Conservation (phyloP, 2,113 vertebrate genomes). For the Cheirogaleus medius region DNA sequence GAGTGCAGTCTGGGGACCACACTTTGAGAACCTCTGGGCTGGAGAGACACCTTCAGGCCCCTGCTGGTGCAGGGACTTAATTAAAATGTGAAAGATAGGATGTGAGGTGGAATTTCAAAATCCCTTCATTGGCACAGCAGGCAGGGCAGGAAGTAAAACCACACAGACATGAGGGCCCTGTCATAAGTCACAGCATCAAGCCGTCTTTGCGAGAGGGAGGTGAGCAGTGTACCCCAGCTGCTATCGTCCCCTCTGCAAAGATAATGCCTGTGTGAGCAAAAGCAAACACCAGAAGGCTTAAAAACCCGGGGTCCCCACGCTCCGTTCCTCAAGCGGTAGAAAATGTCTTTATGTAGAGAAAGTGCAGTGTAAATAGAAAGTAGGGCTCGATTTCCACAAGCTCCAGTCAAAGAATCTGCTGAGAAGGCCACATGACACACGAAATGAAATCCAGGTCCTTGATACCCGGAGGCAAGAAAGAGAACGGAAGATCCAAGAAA, state of each 20-base stretch:
- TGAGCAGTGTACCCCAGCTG: neutral
- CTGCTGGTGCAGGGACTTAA: neutral
- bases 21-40: neutral
- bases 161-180: neutral
- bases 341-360: constrained; percentile 58
- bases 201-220: neutral
- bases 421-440: constrained; percentile 67
- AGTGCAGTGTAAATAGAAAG: constrained; percentile 60
- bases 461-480: constrained; percentile 56
- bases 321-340: neutral
- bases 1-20: neutral
- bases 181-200: neutral
- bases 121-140: neutral
- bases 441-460: constrained; percentile 78
- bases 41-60: neutral
- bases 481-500: constrained; percentile 63
- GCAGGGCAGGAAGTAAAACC: neutral
- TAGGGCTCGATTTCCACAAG: constrained; percentile 56
- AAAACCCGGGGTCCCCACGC: neutral
- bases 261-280: constrained; percentile 25
- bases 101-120: neutral
- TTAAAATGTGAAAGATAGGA: neutral
- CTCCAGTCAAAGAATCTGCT: constrained; percentile 74
- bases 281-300: constrained; percentile 39
- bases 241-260: neutral